phyloP scores from a whole-genome alignment of 2,797 vertebrate species.

The Fundulus diaphanus region DNA sequence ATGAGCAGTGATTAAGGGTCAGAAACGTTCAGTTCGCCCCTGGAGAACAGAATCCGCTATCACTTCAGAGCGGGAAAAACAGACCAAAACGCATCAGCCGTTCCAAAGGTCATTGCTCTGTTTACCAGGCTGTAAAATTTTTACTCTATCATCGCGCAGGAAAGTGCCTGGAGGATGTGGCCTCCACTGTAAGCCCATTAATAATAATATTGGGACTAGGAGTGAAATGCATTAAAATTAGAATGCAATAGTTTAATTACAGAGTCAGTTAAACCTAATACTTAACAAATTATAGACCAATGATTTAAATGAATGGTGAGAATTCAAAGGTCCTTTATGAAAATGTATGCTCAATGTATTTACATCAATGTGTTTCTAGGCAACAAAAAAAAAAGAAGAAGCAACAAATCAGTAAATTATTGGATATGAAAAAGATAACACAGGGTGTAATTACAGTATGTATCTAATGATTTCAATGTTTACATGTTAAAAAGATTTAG shows the following conservation, averaged over 20 bases:
- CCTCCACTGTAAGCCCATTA: slow-evolving; percentile 5
- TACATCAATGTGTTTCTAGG: background rate
- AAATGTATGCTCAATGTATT: background rate
- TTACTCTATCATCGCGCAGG: slow-evolving; percentile 30
- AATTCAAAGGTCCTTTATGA: background rate
- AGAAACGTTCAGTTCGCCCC: slow-evolving; percentile 18
- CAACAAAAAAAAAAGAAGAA: background rate
- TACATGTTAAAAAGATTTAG: background rate
- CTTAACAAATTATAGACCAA: background rate
- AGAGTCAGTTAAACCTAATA: background rate
- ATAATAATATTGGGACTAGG: background rate
- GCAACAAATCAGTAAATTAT: background rate
- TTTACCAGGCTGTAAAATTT: slow-evolving; percentile 55
- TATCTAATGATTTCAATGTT: too few relatives aligned
- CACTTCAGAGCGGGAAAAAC: slow-evolving; percentile 40
- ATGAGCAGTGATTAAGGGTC: slow-evolving; percentile 50
- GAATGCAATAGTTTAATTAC: background rate
- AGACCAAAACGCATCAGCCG: slow-evolving; percentile 27
- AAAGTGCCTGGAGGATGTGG: slow-evolving; percentile 7
- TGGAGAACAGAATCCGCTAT: slow-evolving; percentile 32
- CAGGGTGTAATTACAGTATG: too few relatives aligned
- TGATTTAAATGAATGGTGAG: background rate
- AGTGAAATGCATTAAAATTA: background rate
- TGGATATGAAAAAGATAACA: background rate
- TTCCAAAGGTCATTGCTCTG: slow-evolving; percentile 64